phyloP scores from a whole-genome alignment of 2,797 vertebrate genomes.

The Tokudaia tokunoshimensis region DNA sequence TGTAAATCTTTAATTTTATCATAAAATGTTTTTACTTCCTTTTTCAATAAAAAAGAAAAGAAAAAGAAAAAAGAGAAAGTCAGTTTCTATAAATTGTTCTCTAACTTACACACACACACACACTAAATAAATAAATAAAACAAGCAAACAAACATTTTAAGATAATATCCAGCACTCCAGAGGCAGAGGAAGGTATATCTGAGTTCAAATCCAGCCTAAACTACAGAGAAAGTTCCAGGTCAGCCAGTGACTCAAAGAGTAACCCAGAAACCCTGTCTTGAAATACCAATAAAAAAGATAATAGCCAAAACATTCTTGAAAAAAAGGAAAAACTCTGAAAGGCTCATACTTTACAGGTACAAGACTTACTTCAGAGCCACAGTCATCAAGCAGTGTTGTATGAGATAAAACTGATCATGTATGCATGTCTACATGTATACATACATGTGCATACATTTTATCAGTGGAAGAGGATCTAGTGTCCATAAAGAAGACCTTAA shows the following conservation, averaged over 20 bases:
- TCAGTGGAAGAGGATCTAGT: neutral
- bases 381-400: neutral
- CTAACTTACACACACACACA: neutral
- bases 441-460: neutral
- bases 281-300: neutral
- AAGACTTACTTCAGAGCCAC: neutral
- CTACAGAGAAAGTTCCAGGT: neutral
- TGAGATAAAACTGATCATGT: neutral
- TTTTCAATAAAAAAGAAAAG: too few relatives aligned
- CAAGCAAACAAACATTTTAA: neutral
- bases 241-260: neutral
- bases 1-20: too few relatives aligned
- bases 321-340: slow-evolving; percentile 2
- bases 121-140: neutral
- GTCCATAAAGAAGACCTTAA: neutral
- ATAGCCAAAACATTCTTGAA: neutral
- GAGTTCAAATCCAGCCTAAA: neutral
- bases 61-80: neutral
- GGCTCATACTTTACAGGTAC: neutral
- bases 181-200: neutral
- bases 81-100: neutral
- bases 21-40: too few relatives aligned
- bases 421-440: neutral
- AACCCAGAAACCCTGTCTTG: neutral
- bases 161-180: neutral